Percentiles rank a stretch among this genome's conserved stretches.
Conservation (phyloP, 2,113 vertebrate genomes). For the Eidolon helvum region DNA sequence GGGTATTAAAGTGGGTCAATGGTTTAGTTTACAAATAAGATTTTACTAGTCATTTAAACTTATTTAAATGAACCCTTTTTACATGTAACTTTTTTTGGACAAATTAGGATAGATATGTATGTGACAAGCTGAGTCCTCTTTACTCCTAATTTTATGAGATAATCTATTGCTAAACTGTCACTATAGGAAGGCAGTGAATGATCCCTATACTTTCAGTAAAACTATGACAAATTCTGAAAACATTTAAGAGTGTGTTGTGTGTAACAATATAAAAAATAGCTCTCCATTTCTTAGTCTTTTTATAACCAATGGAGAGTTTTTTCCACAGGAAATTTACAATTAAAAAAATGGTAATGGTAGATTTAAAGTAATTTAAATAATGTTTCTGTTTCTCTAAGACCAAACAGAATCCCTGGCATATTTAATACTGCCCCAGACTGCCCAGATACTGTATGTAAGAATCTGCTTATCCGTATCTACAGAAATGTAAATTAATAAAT, state of each 20-base stretch:
- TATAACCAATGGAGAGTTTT: not conserved
- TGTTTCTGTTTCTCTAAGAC: not conserved
- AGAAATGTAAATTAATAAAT: conserved; percentile 17
- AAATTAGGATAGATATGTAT: not conserved
- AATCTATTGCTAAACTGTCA: not conserved
- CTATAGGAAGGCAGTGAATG: not conserved
- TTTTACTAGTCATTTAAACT: not conserved
- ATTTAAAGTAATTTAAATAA: conserved; percentile 11
- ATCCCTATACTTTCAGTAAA: not conserved
- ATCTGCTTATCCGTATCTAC: not conserved
- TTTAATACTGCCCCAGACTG: not conserved
- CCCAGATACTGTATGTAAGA: not conserved
- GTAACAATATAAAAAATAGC: not conserved
- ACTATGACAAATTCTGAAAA: conserved; percentile 27
- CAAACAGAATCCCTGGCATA: not conserved
- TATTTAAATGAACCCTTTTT: not conserved
- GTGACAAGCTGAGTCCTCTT: not conserved
- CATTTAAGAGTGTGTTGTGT: not conserved
- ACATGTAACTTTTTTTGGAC: not conserved
- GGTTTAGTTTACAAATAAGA: not conserved
- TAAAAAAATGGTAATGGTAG: not conserved
- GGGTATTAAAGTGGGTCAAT: not conserved
- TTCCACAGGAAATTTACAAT: not conserved
- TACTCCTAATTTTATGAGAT: not conserved
- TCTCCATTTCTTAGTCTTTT: not conserved